Evolutionary conservation across 2,888 invertebrate species (phyloP).

Genomic region (Dendrolimus pini): DNA sequence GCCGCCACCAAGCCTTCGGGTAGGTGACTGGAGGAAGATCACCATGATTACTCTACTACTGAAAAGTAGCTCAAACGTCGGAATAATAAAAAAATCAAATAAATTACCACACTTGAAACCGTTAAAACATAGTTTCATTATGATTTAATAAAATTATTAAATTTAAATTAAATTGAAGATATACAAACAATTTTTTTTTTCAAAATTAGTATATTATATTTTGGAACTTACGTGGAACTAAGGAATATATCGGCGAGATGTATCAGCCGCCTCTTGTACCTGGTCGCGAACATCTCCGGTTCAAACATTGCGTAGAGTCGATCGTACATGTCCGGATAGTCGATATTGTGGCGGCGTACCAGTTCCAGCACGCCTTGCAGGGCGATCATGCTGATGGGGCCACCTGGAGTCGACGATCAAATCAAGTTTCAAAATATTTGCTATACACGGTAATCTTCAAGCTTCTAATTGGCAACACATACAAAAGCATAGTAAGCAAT

Average conservation of each 20-base stretch:
- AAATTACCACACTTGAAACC: no score
- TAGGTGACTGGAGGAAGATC: slow-evolving; percentile 80
- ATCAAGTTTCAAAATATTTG: background rate
- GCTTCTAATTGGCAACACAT: no score
- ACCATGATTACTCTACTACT: no score
- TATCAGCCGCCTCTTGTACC: slow-evolving; percentile 92
- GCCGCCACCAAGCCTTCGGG: slow-evolving; percentile 94
- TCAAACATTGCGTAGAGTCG: slow-evolving; percentile 97
- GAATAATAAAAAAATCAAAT: no score
- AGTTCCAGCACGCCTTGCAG: slow-evolving; percentile 94
- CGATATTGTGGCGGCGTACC: slow-evolving; percentile 93
- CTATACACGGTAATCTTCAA: background rate
- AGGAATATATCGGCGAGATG: slow-evolving; percentile 93
- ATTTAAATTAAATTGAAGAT: no score
- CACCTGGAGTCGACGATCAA: slow-evolving; percentile 72
- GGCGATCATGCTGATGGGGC: slow-evolving; percentile 91
- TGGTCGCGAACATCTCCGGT: slow-evolving; percentile 92
- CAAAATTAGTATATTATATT: no score
- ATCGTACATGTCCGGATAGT: slow-evolving; percentile 96
- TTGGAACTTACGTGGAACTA: slow-evolving; percentile 86
- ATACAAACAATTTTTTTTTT: no score
- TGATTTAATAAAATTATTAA: no score
- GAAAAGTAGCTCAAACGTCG: no score
- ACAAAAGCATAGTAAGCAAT: no score
- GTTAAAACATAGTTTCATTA: no score